These are phyloP conservation scores for Halcyon leucocephala DNA, from an alignment of 2,797 vertebrate genomes.

Conservation along the genomic window DNA sequence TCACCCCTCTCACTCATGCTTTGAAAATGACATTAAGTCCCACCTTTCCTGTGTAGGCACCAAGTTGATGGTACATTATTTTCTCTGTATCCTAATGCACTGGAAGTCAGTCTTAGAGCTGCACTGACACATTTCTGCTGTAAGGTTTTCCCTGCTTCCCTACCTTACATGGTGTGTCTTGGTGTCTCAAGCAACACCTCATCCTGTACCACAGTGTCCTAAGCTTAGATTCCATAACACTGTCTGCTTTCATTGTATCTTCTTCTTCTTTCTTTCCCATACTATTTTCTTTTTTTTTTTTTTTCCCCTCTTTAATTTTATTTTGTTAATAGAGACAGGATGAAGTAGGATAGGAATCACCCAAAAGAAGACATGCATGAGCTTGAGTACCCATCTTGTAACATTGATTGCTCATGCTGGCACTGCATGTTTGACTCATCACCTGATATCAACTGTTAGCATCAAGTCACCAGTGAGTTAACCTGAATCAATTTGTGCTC, in stretches of 20 bases:
- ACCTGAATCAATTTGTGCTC: background rate
- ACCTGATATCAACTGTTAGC: background rate
- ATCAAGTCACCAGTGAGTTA: background rate
- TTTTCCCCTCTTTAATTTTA: background rate
- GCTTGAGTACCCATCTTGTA: background rate
- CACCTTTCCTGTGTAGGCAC: background rate
- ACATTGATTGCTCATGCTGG: background rate
- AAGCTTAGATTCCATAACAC: background rate
- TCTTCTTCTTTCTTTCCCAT: background rate
- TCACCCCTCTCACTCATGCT: background rate
- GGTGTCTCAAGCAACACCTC: background rate
- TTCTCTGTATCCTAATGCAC: background rate
- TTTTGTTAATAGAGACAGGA: background rate
- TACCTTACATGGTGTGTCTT: background rate
- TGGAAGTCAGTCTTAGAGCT: background rate
- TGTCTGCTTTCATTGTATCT: background rate
- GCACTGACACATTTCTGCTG: background rate
- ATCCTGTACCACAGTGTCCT: accelerated
- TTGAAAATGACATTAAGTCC: background rate
- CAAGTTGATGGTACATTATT: background rate
- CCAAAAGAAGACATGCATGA: background rate
- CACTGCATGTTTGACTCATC: background rate
- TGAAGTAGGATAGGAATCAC: background rate
- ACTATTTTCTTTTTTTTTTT: accelerated
- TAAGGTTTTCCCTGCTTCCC: background rate